phyloP scores from a whole-genome alignment of 2,797 vertebrate genomes.

The Melopsittacus undulatus region DNA sequence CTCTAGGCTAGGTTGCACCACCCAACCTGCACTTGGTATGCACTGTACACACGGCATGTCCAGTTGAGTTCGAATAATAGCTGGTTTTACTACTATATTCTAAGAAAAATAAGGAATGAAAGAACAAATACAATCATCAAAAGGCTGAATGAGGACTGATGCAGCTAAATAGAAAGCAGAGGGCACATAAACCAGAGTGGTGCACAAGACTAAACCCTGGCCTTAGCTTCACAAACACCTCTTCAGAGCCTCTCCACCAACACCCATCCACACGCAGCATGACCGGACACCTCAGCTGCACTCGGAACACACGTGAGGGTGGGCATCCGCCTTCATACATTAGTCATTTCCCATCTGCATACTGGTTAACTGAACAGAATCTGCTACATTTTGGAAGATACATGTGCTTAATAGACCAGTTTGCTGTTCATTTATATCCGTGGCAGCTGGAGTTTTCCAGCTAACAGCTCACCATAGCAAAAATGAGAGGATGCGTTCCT shows the following conservation, averaged over 20 bases:
- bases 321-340: neutral
- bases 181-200: neutral
- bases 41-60: neutral
- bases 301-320: neutral
- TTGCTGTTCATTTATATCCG: neutral
- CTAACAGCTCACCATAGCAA: neutral
- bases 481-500: neutral
- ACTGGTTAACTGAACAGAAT: neutral
- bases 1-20: neutral
- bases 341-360: neutral
- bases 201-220: neutral
- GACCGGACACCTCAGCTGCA: neutral
- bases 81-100: neutral
- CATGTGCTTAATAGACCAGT: neutral
- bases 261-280: fast-evolving
- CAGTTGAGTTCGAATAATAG: neutral
- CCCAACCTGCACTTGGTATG: neutral
- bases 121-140: neutral
- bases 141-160: neutral
- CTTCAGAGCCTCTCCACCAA: neutral
- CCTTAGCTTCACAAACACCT: neutral
- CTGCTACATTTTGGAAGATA: neutral
- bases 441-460: conserved; percentile 50
- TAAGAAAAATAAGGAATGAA: neutral
- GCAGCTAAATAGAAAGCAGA: neutral